Evolutionary conservation across 1,140 invertebrate genomes (phyloP).

Genomic region (Diabrotica undecimpunctata): DNA sequence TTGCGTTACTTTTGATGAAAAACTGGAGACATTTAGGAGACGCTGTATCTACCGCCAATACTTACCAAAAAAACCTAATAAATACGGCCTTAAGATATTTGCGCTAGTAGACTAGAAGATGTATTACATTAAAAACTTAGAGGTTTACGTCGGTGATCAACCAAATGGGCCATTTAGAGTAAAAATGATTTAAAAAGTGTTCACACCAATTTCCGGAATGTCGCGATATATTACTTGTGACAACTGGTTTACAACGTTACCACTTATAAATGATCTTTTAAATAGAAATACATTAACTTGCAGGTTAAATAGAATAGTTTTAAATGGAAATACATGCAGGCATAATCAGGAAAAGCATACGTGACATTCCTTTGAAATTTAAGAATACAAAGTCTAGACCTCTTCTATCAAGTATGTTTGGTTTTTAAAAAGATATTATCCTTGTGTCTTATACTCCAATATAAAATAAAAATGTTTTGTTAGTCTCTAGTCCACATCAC

Average conservation of each 20-base stretch:
- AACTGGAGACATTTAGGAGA: constrained; percentile 22
- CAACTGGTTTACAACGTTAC: too few species aligned
- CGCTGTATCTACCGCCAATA: constrained; percentile 17
- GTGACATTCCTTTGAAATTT: too few species aligned
- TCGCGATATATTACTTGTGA: too few species aligned
- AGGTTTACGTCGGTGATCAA: constrained; percentile 9
- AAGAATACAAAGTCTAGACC: constrained; percentile 25
- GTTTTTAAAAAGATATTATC: constrained; percentile 16
- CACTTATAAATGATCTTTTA: constrained; percentile 16
- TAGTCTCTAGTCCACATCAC: constrained; percentile 40
- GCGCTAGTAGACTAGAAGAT: too few species aligned
- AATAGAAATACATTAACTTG: constrained; percentile 22
- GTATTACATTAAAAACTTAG: too few species aligned
- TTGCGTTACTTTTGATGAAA: constrained; percentile 25
- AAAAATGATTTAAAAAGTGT: constrained; percentile 2
- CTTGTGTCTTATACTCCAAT: constrained; percentile 39
- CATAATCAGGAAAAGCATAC: constrained; percentile 20
- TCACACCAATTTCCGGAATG: constrained; percentile 21
- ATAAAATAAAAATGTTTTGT: constrained; percentile 36
- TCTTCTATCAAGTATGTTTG: too few species aligned
- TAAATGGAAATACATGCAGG: too few species aligned
- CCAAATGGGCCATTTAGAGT: constrained; percentile 2
- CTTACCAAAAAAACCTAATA: constrained; percentile 15
- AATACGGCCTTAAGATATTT: too few species aligned
- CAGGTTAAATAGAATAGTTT: too few species aligned